Evolutionary conservation across 2,113 vertebrate genomes (phyloP), one percentile per base, ranked within the genome.

Genomic region (Neolamprologus variostigma): DNA sequence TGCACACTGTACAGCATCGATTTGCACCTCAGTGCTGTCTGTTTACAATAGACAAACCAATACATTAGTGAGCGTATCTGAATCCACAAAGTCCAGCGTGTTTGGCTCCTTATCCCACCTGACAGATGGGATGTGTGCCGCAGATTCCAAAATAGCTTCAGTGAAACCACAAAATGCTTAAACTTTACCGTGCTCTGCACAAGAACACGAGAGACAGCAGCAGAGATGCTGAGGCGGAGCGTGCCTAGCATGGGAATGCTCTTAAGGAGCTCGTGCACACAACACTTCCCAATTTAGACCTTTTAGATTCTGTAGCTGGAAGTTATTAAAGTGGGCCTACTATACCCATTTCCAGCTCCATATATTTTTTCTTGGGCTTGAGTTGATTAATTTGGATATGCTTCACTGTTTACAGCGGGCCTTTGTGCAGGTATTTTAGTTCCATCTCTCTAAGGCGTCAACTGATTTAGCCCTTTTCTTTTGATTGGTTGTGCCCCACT

Each of bases 401-500:
- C 26, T 31, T 50, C 42, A 12, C 26, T 31, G 14, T 50, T 50
- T 2, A 28, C 23, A 17, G 14, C 2, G 1, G 23, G 23, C 4
- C 42, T 76, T 76, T 19, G 23, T 76, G 71, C 14, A 76, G 16
- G 42, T 47, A 28, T 76, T 28, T 76, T 8, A 76, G 23, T 47
- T 76, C 9, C 3, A 7, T 23, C n/a, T 68, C 12, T 23, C 35
- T 42, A 40, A 71, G 35, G 63, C 12, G 2, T 21, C 35, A 13
- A 5, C 35, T 9, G 11, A 33, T 68, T 68, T 68, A 68, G 11
- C 19, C 35, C 8, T 42, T 42, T 71, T 71, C 12, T 71, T 42
- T 23, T 42, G n/a, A 73, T 26, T 73, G 66, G 66, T 6, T 73
- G 66, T 73, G 66, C 66, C 37, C 16, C 71, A 76, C 71, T 50